These are phyloP conservation scores for Hirtodrosophila alboralis DNA, from an alignment of 2,888 invertebrate species.

Conservation along the genomic window DNA sequence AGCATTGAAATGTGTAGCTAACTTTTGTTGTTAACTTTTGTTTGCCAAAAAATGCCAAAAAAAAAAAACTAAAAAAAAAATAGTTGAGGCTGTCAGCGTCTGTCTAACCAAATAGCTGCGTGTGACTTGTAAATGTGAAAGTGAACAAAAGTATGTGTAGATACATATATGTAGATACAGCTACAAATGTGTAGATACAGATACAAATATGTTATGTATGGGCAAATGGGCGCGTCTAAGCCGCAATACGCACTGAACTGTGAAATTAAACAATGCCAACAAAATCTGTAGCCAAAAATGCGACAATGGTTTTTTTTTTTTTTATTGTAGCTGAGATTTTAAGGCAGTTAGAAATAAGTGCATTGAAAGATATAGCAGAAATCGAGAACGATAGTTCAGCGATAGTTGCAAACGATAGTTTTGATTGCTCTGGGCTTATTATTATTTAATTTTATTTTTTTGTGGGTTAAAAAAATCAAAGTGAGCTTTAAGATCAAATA, in stretches of 20 bases:
- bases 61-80: constrained; percentile 1
- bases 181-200: constrained; percentile 7
- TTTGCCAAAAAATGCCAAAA: constrained; percentile 24
- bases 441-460: no score
- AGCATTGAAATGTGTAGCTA: constrained; percentile 36
- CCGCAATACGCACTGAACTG: constrained; percentile 75
- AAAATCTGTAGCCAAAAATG: constrained; percentile 23
- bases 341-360: no score
- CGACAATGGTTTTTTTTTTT: no score
- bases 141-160: constrained; percentile 14
- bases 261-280: constrained; percentile 77
- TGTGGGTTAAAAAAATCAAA: no score
- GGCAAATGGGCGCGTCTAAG: constrained; percentile 68
- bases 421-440: no score
- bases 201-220: constrained; percentile 9
- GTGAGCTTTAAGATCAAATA: no score
- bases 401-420: no score
- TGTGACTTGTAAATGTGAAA: constrained; percentile 49
- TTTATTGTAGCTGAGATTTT: constrained; percentile 3
- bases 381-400: no score
- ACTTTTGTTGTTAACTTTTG: constrained; percentile 26
- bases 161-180: constrained; percentile 2
- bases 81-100: constrained; percentile 25
- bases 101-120: constrained; percentile 49
- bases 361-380: no score